A percentile compares a stretch with the other conserved stretches of the same genome.
Conservation (phyloP, 2,113 vertebrate genomes). For the Ascaphus truei region DNA sequence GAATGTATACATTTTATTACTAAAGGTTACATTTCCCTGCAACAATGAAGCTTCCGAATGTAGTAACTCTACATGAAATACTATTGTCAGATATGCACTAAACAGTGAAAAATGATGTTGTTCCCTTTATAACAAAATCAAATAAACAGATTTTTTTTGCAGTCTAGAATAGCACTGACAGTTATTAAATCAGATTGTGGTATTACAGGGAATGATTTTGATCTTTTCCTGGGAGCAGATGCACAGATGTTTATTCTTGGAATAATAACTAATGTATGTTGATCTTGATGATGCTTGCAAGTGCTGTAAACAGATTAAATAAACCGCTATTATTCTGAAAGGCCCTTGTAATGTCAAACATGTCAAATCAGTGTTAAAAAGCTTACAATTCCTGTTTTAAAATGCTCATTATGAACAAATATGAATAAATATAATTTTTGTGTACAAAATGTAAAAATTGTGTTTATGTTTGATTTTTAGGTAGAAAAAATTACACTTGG, state of each 20-base stretch:
- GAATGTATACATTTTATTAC: background rate
- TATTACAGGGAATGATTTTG: background rate
- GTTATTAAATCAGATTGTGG: background rate
- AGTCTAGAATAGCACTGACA: background rate
- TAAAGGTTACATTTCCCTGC: background rate
- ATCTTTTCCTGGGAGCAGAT: background rate
- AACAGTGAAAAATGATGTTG: background rate
- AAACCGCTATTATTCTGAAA: background rate
- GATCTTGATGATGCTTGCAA: slow-evolving; percentile 21
- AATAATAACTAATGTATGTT: slow-evolving; percentile 28
- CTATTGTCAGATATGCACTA: background rate
- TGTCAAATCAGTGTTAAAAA: background rate
- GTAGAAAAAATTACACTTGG: too few species aligned
- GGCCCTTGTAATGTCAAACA: background rate
- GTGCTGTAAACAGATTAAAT: slow-evolving; percentile 17
- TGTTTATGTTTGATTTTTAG: too few species aligned
- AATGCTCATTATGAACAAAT: background rate
- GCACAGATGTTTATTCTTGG: slow-evolving; percentile 7
- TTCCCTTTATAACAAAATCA: slow-evolving; percentile 5
- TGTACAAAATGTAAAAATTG: too few species aligned
- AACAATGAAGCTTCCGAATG: background rate
- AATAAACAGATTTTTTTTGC: slow-evolving; percentile 1
- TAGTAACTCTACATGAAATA: background rate
- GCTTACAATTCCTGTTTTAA: background rate
- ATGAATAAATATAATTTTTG: background rate